Evolutionary conservation across 2,113 vertebrate species (phyloP), one percentile per base, ranked within the genome.

Genomic region (Octodon degus): DNA sequence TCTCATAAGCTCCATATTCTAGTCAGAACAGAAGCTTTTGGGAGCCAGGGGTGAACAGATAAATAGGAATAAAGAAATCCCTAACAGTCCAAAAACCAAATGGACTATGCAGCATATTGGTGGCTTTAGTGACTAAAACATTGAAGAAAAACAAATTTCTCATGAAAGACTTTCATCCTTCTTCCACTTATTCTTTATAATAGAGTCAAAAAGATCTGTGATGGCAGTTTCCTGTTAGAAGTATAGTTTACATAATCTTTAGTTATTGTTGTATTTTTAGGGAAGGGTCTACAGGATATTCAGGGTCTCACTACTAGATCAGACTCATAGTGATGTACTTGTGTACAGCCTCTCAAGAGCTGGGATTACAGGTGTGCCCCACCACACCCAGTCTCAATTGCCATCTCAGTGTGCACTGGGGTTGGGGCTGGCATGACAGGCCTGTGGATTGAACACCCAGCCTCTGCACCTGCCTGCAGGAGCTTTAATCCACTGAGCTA

Each of bases 31-130:
- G 47, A 94, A 90, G 77, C n/a, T 37, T 91, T 43, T 86, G 50
- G 6, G 47, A 93, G 62, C 12, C 87, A 88, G 32, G 5, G 3
- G 1, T 80, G 50, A 89, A 47, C 19, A 96, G 40, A 32, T 76
- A 37, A 84, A 19, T 25, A 77, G 90, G 22, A 94, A 88, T 85
- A 96, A 77, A 20, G 58, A 88, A 95, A 96, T 63, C 27, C 5
- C 13, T 81, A 85, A 90, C 16, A 16, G 34, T 32, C 13, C 19
- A 58, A 83, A 90, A 74, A 17, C 11, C 47, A 74, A 94, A 43
- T 74, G n/a, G 9, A 24, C 34, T 50, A 74, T 80, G 43, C 24
- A 65, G 37, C 17, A 89, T 19, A 72, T 19, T 63, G 37, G 25
- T 65, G 60, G 34, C 37, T 30, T 70, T 43, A 70, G 25, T 96